phyloP scores from a whole-genome alignment of 2,113 vertebrate species.

The Limnothrissa miodon region DNA sequence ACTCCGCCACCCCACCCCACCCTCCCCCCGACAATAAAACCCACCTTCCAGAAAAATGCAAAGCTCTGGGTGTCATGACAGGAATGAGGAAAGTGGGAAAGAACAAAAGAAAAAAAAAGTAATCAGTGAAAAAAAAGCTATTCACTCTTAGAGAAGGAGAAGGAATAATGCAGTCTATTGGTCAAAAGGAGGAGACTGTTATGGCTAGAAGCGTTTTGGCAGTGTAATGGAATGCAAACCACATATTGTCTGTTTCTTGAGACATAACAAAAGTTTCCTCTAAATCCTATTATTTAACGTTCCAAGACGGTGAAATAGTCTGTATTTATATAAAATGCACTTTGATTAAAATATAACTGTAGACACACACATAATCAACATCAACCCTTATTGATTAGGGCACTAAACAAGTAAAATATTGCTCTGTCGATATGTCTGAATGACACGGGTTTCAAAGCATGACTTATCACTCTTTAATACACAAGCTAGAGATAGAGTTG shows the following conservation, averaged over 20 bases:
- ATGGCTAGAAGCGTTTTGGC: constrained; percentile 8
- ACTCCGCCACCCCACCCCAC: neutral
- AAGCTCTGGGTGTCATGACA: neutral
- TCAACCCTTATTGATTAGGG: neutral
- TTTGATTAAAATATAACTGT: neutral
- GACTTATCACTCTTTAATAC: neutral
- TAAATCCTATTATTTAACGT: constrained; percentile 21
- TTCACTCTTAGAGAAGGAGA: neutral
- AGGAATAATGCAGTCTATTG: neutral
- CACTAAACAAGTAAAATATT: neutral
- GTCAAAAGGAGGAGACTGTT: neutral
- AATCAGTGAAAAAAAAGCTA: neutral
- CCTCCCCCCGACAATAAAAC: neutral
- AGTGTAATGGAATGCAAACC: constrained; percentile 20
- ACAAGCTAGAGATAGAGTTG: neutral
- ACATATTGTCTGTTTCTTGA: constrained; percentile 25
- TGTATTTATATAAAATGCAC: neutral
- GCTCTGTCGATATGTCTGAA: neutral
- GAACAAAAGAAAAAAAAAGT: neutral
- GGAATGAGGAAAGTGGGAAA: neutral
- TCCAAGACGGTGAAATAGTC: neutral
- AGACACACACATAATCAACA: neutral
- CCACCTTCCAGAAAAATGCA: constrained; percentile 21
- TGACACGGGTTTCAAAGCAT: neutral
- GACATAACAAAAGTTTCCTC: constrained; percentile 35